These are phyloP conservation scores for Euphysa ruthae DNA, from an alignment of 30 jellyfish, hydroid and myxozoan species.

Conservation along the genomic window DNA sequence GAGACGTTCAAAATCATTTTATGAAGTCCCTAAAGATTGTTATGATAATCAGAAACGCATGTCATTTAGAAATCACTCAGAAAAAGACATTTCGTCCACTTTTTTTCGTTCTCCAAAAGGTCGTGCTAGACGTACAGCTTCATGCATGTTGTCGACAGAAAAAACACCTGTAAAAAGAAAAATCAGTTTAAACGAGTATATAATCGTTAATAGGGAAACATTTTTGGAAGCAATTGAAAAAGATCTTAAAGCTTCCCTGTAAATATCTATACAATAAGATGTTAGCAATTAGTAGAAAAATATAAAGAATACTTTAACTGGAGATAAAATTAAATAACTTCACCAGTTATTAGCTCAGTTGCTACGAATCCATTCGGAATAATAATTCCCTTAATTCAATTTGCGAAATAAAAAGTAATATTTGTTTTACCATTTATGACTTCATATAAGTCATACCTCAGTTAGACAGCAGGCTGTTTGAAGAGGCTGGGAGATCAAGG, in stretches of 20 bases:
- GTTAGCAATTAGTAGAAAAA: too few relatives aligned
- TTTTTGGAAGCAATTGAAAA: conserved; percentile 30
- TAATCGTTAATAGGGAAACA: conserved; percentile 58
- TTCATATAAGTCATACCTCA: too few relatives aligned
- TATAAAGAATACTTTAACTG: too few relatives aligned
- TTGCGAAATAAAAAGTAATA: too few relatives aligned
- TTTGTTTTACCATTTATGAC: too few relatives aligned
- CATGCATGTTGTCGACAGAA: conserved; percentile 28
- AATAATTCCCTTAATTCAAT: too few relatives aligned
- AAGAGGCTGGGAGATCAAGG: too few relatives aligned
- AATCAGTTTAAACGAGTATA: conserved; percentile 84
- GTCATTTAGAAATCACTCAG: neutral
- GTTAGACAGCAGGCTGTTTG: too few relatives aligned
- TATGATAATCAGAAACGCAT: neutral
- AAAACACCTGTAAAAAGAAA: conserved; percentile 75
- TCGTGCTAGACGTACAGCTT: conserved; percentile 14
- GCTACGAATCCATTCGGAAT: too few relatives aligned
- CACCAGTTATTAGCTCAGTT: too few relatives aligned
- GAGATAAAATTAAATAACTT: too few relatives aligned
- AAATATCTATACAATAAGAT: too few relatives aligned
- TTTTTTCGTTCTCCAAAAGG: neutral
- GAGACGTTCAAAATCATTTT: conserved; percentile 12
- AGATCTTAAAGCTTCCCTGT: conserved; percentile 34
- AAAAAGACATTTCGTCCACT: neutral
- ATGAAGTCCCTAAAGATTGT: neutral